Evolutionary conservation across 2,888 invertebrate species (phyloP).

Genomic region (Lumbricus terrestris): DNA sequence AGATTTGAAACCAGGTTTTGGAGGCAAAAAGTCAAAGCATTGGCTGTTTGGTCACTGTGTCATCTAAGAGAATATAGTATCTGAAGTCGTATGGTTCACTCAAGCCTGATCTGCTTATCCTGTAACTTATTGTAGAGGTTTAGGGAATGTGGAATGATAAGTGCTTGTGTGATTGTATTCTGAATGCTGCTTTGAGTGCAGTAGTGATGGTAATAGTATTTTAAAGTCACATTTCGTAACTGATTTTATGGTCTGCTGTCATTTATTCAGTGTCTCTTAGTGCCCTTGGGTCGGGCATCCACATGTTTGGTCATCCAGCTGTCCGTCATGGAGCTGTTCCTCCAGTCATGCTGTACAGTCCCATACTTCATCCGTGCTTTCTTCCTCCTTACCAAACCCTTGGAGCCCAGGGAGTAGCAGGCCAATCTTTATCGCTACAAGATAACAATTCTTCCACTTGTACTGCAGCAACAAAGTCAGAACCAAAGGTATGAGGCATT

Average conservation of each 20-base stretch:
- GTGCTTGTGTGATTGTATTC: background rate
- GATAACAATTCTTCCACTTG: background rate
- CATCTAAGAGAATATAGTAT: background rate
- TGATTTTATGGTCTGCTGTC: too few species aligned
- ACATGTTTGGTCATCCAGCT: constrained; percentile 44
- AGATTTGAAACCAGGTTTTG: background rate
- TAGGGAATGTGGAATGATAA: background rate
- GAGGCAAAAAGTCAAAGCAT: background rate
- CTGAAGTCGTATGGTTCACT: background rate
- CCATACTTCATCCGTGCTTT: constrained; percentile 46
- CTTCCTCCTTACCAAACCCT: constrained; percentile 7
- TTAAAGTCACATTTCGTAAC: background rate
- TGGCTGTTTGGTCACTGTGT: background rate
- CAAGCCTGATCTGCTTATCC: too few species aligned
- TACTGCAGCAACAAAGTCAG: background rate
- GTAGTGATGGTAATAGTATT: background rate
- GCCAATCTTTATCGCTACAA: background rate
- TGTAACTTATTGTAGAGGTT: too few species aligned
- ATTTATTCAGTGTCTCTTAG: constrained; percentile 49
- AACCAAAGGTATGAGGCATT: background rate
- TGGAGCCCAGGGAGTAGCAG: background rate
- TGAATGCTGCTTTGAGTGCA: background rate
- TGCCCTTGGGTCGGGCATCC: constrained; percentile 51
- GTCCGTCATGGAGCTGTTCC: constrained; percentile 40
- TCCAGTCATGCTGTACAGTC: constrained; percentile 48